Evolutionary conservation across 2,113 vertebrate genomes (phyloP), one percentile per base, ranked within the genome.

Genomic region (Ptilorrhoa leucosticta): DNA sequence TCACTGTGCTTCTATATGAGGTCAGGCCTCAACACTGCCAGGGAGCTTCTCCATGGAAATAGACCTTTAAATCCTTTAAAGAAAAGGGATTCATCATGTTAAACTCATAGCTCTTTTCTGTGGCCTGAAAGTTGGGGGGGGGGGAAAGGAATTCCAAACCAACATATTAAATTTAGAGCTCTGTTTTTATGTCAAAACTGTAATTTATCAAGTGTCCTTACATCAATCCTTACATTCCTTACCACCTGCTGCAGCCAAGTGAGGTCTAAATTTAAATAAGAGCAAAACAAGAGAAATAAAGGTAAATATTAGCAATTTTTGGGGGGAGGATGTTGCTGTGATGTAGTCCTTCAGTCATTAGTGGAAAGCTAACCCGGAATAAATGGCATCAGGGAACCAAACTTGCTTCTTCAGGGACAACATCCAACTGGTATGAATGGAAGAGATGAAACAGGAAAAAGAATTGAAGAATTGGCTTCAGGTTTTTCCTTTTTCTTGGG

Each of bases 1-100:
- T 45, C 19, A 17, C 13, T 69, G 30, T 0, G 0, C 6, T 89
- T 4, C 1, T 7, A 0, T 35, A 6, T 73, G 81, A 70, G 10
- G 14, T 70, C 54, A 68, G 69, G 15, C 24, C 31, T 69, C 40
- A 50, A 20, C 3, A 11, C 12, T n/a, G 24, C 20, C 47, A 47
- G 24, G 4, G 13, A 37, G 4, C 13, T 79, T 92, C 44, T 87
- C 18, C 10, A 19, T 39, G n/a, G 57, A 82, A 68, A 48, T 51
- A 19, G 35, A 56, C 13, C 2, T 0, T 69, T 66, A 73, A 92
- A 63, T 64, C 35, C 14, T 61, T 48, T 60, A 60, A 95, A 80
- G n/a, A 63, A 71, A 63, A 22, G 10, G 1, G 6, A 7, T 39
- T 88, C 31, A 30, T 44, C 37, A 28, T 17, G 7, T 61, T 45